A percentile compares a stretch with the other conserved stretches of the same genome.
Evolutionary conservation across 2,113 vertebrate species (phyloP).

Genomic region (Mohoua ochrocephala): DNA sequence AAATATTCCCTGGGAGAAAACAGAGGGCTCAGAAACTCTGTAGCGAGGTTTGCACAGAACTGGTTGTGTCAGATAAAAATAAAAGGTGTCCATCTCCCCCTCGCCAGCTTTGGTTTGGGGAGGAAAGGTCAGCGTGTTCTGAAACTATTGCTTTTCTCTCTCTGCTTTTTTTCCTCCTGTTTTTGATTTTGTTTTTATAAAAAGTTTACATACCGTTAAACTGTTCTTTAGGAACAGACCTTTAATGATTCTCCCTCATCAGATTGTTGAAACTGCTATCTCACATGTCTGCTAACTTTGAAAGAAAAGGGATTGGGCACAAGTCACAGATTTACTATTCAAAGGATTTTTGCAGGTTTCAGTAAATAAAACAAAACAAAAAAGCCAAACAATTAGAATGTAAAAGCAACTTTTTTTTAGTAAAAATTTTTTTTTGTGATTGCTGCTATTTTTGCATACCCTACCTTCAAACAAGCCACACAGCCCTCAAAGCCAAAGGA

Average conservation of each 20-base stretch:
- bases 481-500: background rate
- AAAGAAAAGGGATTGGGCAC: background rate
- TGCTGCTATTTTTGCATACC: background rate
- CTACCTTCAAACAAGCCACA: background rate
- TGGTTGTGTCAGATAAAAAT: background rate
- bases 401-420: background rate
- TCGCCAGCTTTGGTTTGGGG: background rate
- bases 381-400: background rate
- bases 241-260: background rate
- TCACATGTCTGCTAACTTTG: background rate
- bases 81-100: background rate
- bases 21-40: background rate
- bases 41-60: background rate
- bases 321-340: background rate
- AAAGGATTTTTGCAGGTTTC: background rate
- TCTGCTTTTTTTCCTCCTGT: fast-evolving
- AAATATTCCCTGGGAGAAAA: background rate
- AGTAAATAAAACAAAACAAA: background rate
- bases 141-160: background rate
- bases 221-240: background rate
- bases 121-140: background rate
- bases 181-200: background rate
- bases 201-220: background rate
- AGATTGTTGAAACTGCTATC: background rate
- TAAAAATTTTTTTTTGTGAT: background rate